A percentile compares a stretch with the other conserved stretches of the same genome.
phyloP scores from a whole-genome alignment of 2,888 invertebrate species.

The Drosophila stalkeri region DNA sequence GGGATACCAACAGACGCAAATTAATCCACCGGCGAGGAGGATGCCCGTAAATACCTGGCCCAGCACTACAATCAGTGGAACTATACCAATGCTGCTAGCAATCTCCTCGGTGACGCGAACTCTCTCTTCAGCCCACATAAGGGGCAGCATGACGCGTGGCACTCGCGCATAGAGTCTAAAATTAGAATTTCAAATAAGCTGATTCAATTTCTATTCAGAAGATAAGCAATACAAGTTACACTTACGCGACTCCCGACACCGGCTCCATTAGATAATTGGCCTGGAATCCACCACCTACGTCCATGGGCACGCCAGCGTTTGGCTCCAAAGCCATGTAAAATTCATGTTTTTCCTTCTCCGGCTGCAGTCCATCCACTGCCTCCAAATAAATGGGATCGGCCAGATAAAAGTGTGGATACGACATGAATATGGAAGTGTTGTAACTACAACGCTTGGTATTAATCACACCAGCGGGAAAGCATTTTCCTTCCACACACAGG shows the following conservation, averaged over 20 bases:
- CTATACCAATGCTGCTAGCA: constrained; percentile 86
- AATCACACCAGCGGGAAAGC: constrained; percentile 89
- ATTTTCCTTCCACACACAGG: constrained; percentile 89
- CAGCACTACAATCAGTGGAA: constrained; percentile 87
- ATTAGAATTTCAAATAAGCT: neutral
- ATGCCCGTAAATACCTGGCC: constrained; percentile 86
- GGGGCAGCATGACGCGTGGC: constrained; percentile 88
- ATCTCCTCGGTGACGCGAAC: constrained; percentile 87
- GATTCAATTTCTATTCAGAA: neutral
- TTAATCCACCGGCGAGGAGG: constrained; percentile 85
- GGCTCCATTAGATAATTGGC: constrained; percentile 90
- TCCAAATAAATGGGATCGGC: constrained; percentile 89
- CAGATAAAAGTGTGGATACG: constrained; percentile 93
- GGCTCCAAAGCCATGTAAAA: constrained; percentile 92
- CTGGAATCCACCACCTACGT: constrained; percentile 92
- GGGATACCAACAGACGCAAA: constrained; percentile 83
- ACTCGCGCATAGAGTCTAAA: constrained; percentile 67
- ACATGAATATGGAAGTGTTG: constrained; percentile 92
- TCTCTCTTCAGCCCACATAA: constrained; percentile 91
- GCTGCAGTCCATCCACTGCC: constrained; percentile 89
- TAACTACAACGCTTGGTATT: constrained; percentile 90
- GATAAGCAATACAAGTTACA: neutral
- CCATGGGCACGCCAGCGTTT: constrained; percentile 91
- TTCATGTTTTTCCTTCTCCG: constrained; percentile 89
- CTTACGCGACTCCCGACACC: constrained; percentile 88